Evolutionary conservation across 2,797 vertebrate species (phyloP).

Genomic region (Simalia tracyae): DNA sequence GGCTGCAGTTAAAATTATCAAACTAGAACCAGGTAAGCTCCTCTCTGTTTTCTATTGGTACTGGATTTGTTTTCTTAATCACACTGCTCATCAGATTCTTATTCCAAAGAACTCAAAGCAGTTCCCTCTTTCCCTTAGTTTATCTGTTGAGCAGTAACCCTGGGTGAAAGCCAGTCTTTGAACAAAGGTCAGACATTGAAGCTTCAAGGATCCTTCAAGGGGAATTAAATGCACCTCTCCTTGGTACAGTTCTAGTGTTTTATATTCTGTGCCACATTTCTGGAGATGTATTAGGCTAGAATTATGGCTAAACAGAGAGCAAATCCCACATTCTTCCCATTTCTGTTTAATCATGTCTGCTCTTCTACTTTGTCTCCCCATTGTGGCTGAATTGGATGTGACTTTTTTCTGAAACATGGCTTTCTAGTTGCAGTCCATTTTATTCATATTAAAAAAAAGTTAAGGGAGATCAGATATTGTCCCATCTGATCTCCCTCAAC

Average conservation of each 20-base stretch:
- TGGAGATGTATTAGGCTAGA: neutral
- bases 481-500: too few species aligned
- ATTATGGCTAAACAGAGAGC: neutral
- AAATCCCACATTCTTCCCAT: too few species aligned
- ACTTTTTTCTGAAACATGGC: neutral
- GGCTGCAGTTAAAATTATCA: constrained; percentile 98
- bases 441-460: neutral
- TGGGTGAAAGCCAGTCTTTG: neutral
- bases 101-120: neutral
- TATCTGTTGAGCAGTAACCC: neutral
- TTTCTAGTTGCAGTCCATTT: neutral
- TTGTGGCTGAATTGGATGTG: neutral
- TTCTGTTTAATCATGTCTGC: neutral
- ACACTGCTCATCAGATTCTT: neutral
- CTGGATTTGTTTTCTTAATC: neutral
- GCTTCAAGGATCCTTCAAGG: neutral
- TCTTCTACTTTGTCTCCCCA: neutral
- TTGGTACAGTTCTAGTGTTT: neutral
- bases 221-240: neutral
- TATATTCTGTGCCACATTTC: neutral
- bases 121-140: neutral
- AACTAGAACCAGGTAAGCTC: constrained; percentile 94
- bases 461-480: neutral
- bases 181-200: neutral
- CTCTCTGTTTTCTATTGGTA: neutral